These are phyloP conservation scores for Eupithecia subumbrata DNA, from an alignment of 2,888 invertebrate genomes.

Conservation along the genomic window DNA sequence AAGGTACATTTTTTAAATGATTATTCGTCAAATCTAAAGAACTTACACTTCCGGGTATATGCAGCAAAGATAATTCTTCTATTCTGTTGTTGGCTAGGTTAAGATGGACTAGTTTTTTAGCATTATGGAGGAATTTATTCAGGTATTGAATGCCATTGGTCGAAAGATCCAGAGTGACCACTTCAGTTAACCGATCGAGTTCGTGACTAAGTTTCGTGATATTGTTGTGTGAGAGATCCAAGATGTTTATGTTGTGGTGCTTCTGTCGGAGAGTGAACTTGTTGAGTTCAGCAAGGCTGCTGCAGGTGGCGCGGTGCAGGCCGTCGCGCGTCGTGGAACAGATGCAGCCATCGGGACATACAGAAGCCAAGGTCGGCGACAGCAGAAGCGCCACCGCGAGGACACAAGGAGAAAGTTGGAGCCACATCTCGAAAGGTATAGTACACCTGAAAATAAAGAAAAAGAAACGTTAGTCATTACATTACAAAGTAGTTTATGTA, in stretches of 20 bases:
- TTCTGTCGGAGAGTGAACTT: slow-evolving; percentile 82
- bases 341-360: slow-evolving; percentile 82
- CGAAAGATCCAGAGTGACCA: slow-evolving; percentile 86
- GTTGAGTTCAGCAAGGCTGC: slow-evolving; percentile 90
- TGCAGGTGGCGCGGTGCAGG: slow-evolving; percentile 86
- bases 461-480: slow-evolving; percentile 9
- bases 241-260: slow-evolving; percentile 80
- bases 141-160: slow-evolving; percentile 84
- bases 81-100: slow-evolving; percentile 86
- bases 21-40: slow-evolving; percentile 86
- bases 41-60: slow-evolving; percentile 84
- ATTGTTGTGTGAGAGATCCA: slow-evolving; percentile 86
- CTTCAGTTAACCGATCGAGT: slow-evolving; percentile 83
- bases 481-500: neutral
- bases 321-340: slow-evolving; percentile 87
- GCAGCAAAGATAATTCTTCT: slow-evolving; percentile 76
- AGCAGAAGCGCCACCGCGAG: slow-evolving; percentile 65
- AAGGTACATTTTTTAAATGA: slow-evolving; percentile 83
- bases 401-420: slow-evolving; percentile 60
- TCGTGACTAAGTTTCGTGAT: slow-evolving; percentile 84
- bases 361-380: slow-evolving; percentile 62
- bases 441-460: slow-evolving; percentile 73
- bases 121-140: slow-evolving; percentile 82
- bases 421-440: slow-evolving; percentile 66
- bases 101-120: slow-evolving; percentile 84